phyloP scores from a whole-genome alignment of 1,140 invertebrate genomes.

The Drosophila ohnishii region DNA sequence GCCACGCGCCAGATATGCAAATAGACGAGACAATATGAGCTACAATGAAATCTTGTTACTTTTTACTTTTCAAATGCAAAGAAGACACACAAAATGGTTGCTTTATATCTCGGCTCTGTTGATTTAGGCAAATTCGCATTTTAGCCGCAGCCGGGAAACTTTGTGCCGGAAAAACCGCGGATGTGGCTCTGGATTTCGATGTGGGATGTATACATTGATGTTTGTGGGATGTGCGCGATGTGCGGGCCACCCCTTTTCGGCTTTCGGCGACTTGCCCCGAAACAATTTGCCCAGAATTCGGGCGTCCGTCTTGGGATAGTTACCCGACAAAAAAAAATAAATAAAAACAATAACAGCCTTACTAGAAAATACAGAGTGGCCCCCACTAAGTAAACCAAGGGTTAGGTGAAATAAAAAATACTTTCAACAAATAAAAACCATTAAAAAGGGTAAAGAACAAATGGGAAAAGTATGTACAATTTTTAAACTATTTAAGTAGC shows the following conservation, averaged over 20 bases:
- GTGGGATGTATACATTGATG: slow-evolving; percentile 7
- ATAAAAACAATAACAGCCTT: slow-evolving; percentile 15
- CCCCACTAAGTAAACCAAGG: background rate
- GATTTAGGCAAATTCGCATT: slow-evolving; percentile 76
- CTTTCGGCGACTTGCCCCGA: slow-evolving; percentile 20
- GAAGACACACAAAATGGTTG: slow-evolving; percentile 52
- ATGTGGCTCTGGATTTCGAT: slow-evolving; percentile 36
- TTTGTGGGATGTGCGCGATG: slow-evolving; percentile 17
- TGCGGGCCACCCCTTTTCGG: slow-evolving; percentile 32
- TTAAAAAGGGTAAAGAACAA: no score
- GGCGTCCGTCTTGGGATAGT: slow-evolving; percentile 45
- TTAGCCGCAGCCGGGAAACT: slow-evolving; percentile 50
- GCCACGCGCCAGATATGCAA: slow-evolving; percentile 70
- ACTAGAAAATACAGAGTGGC: background rate
- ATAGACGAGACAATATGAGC: slow-evolving; percentile 50
- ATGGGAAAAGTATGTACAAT: no score
- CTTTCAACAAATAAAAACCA: no score
- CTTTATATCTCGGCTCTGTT: slow-evolving; percentile 53
- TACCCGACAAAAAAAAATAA: slow-evolving; percentile 1
- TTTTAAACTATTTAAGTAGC: no score
- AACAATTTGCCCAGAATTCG: slow-evolving; percentile 39
- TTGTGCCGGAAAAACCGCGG: slow-evolving; percentile 34
- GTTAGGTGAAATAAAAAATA: no score
- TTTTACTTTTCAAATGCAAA: slow-evolving; percentile 48
- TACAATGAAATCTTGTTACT: slow-evolving; percentile 56